These are phyloP conservation scores for Mya arenaria DNA, from an alignment of 1,140 invertebrate genomes.

Conservation along the genomic window DNA sequence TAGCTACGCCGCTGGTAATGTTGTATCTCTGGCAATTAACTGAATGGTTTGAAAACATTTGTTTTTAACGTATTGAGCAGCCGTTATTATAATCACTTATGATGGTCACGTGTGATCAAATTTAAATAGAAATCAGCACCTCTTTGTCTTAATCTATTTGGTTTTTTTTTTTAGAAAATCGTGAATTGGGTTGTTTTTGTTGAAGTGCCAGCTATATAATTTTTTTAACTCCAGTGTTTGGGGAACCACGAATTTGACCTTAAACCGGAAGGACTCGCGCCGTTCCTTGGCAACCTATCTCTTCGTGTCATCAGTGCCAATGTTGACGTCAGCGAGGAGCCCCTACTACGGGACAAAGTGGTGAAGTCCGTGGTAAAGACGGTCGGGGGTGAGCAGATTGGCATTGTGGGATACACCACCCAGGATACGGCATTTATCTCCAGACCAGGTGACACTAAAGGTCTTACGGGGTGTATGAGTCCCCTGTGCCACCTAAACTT, in stretches of 20 bases:
- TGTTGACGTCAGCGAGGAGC: slow-evolving; percentile 87
- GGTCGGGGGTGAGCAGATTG: slow-evolving; percentile 86
- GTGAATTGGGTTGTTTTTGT: too few species aligned
- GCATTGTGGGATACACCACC: slow-evolving; percentile 94
- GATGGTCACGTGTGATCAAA: too few species aligned
- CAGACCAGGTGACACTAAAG: slow-evolving; percentile 57
- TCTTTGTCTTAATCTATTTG: too few species aligned
- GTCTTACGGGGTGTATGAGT: neutral
- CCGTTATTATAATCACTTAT: too few species aligned
- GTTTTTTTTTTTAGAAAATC: too few species aligned
- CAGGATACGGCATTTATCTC: slow-evolving; percentile 86
- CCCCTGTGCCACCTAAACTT: too few species aligned
- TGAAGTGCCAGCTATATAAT: too few species aligned
- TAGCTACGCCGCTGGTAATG: too few species aligned
- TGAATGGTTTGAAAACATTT: too few species aligned
- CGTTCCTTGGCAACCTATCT: slow-evolving; percentile 87
- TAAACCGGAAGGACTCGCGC: slow-evolving; percentile 87
- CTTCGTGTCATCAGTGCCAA: slow-evolving; percentile 91
- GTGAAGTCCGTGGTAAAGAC: slow-evolving; percentile 87
- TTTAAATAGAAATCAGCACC: too few species aligned
- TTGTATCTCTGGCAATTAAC: too few species aligned
- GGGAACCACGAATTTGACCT: slow-evolving; percentile 98
- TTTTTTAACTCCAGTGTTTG: slow-evolving; percentile 85
- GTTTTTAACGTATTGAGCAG: too few species aligned
- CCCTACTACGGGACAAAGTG: slow-evolving; percentile 83